These are phyloP conservation scores for Hapalemur alaotrensis DNA, from an alignment of 2,797 vertebrate genomes.

Conservation along the genomic window DNA sequence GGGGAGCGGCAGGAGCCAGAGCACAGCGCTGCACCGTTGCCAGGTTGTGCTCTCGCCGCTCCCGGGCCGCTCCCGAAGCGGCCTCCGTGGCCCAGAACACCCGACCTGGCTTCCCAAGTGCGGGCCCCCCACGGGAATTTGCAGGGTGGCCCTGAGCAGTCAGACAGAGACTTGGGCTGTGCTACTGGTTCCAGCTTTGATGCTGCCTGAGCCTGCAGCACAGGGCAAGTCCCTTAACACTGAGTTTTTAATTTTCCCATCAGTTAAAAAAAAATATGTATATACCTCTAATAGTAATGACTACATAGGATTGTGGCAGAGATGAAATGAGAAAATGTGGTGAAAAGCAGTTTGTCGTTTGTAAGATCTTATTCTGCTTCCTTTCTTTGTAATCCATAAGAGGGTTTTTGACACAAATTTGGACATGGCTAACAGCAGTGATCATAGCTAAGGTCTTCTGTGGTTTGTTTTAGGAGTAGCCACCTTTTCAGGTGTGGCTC, in stretches of 20 bases:
- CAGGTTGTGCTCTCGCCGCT: background rate
- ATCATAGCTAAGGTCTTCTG: background rate
- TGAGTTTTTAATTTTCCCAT: background rate
- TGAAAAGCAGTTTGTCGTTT: background rate
- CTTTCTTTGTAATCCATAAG: background rate
- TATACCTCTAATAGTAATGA: background rate
- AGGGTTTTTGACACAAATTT: background rate
- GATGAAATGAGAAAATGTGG: background rate
- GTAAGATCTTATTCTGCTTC: background rate
- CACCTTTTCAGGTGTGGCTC: background rate
- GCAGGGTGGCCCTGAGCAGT: background rate
- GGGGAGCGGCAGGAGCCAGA: background rate
- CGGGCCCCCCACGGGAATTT: background rate
- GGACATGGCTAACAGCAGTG: background rate
- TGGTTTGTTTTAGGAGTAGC: background rate
- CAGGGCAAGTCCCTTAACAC: background rate
- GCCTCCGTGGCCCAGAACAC: background rate
- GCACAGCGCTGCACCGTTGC: fast-evolving
- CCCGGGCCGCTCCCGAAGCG: background rate
- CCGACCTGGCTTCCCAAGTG: background rate
- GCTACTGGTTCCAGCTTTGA: background rate
- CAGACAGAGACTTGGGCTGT: background rate
- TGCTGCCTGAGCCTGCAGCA: background rate
- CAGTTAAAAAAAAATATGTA: background rate
- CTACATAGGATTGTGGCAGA: background rate